Evolutionary conservation across 2,113 vertebrate genomes (phyloP), one percentile per base, ranked within the genome.

Genomic region (Macaca nemestrina): DNA sequence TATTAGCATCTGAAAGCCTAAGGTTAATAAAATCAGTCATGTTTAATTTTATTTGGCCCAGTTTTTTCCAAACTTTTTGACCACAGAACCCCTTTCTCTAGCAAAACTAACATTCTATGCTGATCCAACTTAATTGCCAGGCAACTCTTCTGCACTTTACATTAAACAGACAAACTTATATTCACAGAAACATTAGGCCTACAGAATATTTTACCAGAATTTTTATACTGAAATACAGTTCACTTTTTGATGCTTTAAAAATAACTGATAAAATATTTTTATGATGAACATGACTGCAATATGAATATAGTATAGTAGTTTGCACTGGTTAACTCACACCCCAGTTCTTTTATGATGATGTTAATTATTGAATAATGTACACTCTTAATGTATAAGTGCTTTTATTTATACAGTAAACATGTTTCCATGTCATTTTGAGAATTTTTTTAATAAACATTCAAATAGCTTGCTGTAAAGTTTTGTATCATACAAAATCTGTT

Each of bases 401-500:
- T 98, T 98, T 98, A 98, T 98, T 98, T 98, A 75, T 98, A 96
- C 73, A 97, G 78, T 97, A 98, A 98, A 98, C 93, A 94, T 93
- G 97, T 98, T 97, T 98, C 97, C 94, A 98, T 98, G 96, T 97
- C 84, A 97, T 97, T 96, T 98, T 98, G 93, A 97, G 95, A 93
- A 93, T 97, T 88, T 97, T 97, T 98, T 97, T 67, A 99, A 98
- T 98, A 99, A 99, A 99, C 98, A 99, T 99, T 99, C 99, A 99
- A 98, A 99, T 96, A 97, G 95, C 98, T 98, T 99, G 98, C 99
- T 99, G 98, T 99, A 98, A 99, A 99, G 98, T 99, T 98, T 99
- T 99, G 98, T 98, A 98, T 99, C 98, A 98, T 99, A 99, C 99
- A 99, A 99, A 99, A 99, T 99, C 75, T 94, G 76, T 97, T 97